Evolutionary conservation across 2,888 invertebrate species (phyloP).

Genomic region (Drosophila mercatorum): DNA sequence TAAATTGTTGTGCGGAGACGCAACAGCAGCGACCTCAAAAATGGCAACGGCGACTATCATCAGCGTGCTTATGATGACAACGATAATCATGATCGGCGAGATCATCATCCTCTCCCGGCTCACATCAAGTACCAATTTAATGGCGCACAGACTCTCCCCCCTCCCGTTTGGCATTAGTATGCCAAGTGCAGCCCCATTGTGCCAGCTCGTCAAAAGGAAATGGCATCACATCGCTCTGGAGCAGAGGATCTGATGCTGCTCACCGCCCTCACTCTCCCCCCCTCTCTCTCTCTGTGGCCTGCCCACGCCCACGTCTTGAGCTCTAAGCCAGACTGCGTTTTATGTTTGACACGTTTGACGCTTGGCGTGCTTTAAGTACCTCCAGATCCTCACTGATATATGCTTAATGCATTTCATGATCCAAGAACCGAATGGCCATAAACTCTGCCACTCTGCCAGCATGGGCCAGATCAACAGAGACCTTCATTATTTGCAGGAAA

Average conservation of each 20-base stretch:
- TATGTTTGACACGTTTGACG: constrained; percentile 63
- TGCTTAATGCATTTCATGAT: constrained; percentile 25
- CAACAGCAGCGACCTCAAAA: constrained; percentile 68
- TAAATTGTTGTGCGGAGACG: constrained; percentile 68
- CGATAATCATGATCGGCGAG: constrained; percentile 28
- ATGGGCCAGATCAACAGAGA: background rate
- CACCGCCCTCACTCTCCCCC: background rate
- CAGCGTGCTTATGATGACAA: constrained; percentile 17
- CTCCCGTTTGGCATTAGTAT: constrained; percentile 54
- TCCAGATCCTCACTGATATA: constrained; percentile 32
- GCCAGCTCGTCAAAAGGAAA: constrained; percentile 51
- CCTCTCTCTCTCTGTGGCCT: background rate
- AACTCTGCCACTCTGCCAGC: constrained; percentile 7
- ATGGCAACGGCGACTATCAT: constrained; percentile 52
- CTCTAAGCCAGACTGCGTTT: constrained; percentile 39
- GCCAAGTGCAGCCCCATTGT: constrained; percentile 45
- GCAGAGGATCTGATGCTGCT: constrained; percentile 48
- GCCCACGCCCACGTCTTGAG: constrained; percentile 33
- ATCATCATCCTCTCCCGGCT: constrained; percentile 36
- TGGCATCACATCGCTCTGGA: constrained; percentile 25
- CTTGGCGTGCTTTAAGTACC: constrained; percentile 45
- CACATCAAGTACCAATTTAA: constrained; percentile 81
- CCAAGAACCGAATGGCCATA: constrained; percentile 22
- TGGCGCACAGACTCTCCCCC: constrained; percentile 65
- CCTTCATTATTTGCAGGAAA: background rate